Evolutionary conservation across 2,113 vertebrate genomes (phyloP), one percentile per base, ranked within the genome.

Genomic region (Ginglymostoma cirratum): DNA sequence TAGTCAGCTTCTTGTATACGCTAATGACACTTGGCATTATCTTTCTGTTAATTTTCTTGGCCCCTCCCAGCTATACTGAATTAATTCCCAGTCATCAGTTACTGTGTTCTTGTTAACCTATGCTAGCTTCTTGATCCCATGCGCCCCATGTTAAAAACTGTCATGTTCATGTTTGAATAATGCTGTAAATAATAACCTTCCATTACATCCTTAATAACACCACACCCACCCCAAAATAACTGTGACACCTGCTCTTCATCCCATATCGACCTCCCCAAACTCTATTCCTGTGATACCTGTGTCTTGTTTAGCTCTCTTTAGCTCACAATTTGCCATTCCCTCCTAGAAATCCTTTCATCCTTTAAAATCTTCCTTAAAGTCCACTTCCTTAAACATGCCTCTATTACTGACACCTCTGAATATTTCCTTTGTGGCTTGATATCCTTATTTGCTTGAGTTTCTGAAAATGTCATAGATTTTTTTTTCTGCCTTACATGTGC

Each of bases 41-140:
- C 78, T 83, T 19, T 38, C 95, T 55, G 61, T 42, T 15, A 34
- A 70, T 96, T 96, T 96, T 96, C 96, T 96, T 42, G 76, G 14
- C 34, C 14, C 76, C 34, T 38, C 27, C 27, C 34, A 38, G n/a
- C 76, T 80, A 38, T 80, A 2, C 76, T 80, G 76, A 12, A 80
- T 38, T 80, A 38, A 38, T 80, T 17, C 34, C 76, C 34, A 80
- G 76, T 17, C 76, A 78, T n/a, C 76, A 12, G 14, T 78, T 34
- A 76, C 72, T 10, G 24, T 76, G 72, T 30, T 30, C 70, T 34
- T 78, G 34, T 34, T 78, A 2, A 78, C 34, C 30, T 78, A 15
- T n/a, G 3, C 30, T n/a, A n/a, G 30, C 34, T 78, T 78, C 76
- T 78, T 30, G 34, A 78, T 78, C 76, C 14, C 76, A n/a, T 1